Conservation (phyloP, 2,113 vertebrate species). For the Sinosuthora webbiana region DNA sequence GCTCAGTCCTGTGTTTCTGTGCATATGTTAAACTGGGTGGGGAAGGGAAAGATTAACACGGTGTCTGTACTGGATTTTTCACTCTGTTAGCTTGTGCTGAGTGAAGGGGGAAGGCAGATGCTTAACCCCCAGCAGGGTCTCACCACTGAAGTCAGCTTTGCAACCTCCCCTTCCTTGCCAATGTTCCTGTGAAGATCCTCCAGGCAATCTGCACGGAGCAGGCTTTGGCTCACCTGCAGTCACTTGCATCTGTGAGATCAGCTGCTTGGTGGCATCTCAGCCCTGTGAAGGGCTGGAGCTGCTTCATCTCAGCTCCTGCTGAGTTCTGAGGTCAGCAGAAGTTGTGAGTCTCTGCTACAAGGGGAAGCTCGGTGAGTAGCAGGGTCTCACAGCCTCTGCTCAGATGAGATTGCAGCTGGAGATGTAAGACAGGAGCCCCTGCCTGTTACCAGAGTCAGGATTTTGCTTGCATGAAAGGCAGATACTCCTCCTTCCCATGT, state of each 20-base stretch:
- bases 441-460: not conserved
- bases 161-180: constrained; percentile 12
- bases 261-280: constrained; percentile 36
- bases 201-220: not conserved
- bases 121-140: constrained; percentile 19
- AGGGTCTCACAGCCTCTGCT: constrained; percentile 16
- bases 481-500: not conserved
- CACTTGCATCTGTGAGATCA: not conserved
- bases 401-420: not conserved
- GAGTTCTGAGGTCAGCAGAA: constrained; percentile 37
- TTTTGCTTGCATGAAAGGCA: not conserved
- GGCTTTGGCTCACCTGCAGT: constrained; percentile 35
- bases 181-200: constrained; percentile 40
- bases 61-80: not conserved
- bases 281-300: not conserved
- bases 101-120: not conserved
- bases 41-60: not conserved
- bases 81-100: not conserved
- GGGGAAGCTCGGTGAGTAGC: not conserved
- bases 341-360: not conserved
- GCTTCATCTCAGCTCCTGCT: constrained; percentile 41
- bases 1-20: not conserved
- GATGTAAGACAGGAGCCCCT: not conserved
- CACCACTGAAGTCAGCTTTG: not conserved
- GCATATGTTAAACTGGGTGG: not conserved